These are phyloP conservation scores for Pocota personata DNA, from an alignment of 2,888 invertebrate species.

Conservation along the genomic window DNA sequence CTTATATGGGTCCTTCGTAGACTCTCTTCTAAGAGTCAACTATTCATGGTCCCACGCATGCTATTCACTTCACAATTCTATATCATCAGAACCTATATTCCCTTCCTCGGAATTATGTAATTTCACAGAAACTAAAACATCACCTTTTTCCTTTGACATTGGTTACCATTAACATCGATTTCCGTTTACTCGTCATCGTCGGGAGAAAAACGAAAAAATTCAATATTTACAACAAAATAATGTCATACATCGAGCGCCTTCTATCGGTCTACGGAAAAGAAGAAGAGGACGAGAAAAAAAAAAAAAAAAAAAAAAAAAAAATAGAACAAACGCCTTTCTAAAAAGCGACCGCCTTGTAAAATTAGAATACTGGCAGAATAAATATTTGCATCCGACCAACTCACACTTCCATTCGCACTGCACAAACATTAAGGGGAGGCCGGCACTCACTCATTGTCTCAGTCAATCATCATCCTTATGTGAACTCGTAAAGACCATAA, in stretches of 20 bases:
- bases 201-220: constrained; percentile 25
- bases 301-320: constrained; percentile 24
- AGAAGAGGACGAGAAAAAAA: constrained; percentile 6
- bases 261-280: constrained; percentile 34
- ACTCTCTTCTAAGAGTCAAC: not conserved
- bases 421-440: constrained; percentile 17
- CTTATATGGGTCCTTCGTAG: not conserved
- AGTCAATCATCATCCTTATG: constrained; percentile 12
- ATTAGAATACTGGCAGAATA: constrained; percentile 67
- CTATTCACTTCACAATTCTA: not conserved
- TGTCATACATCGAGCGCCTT: constrained; percentile 56
- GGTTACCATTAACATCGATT: constrained; percentile 69
- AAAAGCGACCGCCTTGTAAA: constrained; percentile 67
- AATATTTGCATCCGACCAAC: constrained; percentile 71
- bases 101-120: constrained; percentile 37
- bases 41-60: not conserved
- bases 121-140: constrained; percentile 49
- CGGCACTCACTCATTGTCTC: constrained; percentile 3
- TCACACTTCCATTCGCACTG: constrained; percentile 51
- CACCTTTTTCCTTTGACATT: constrained; percentile 43
- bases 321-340: constrained; percentile 44
- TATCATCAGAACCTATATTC: not conserved
- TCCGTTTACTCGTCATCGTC: constrained; percentile 52
- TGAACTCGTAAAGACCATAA: constrained; percentile 23
- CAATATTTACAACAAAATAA: constrained; percentile 67